Conservation (phyloP, 1,140 invertebrate species). For the Spodoptera frugiperda region DNA sequence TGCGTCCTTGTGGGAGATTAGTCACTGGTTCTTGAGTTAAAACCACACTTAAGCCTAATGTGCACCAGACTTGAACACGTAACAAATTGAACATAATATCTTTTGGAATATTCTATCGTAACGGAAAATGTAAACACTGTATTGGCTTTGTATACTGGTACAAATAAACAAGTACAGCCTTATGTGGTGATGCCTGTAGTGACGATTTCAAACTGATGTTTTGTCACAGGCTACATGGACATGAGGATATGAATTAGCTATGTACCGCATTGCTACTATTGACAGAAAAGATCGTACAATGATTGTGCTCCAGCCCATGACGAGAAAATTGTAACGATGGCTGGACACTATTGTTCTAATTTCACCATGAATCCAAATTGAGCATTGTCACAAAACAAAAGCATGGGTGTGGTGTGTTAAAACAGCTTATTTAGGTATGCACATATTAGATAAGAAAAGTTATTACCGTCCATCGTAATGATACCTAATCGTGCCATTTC, state of each 20-base stretch:
- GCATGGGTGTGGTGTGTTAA: background rate
- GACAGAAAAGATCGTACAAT: constrained; percentile 76
- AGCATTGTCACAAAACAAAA: background rate
- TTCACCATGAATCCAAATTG: constrained; percentile 58
- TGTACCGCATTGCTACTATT: constrained; percentile 54
- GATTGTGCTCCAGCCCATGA: constrained; percentile 75
- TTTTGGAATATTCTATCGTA: background rate
- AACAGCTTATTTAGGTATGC: too few relatives aligned
- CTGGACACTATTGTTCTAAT: constrained; percentile 73
- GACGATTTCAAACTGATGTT: constrained; percentile 54
- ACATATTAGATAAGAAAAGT: too few relatives aligned
- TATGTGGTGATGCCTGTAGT: constrained; percentile 5
- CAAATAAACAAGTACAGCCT: too few relatives aligned
- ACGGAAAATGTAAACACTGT: too few relatives aligned
- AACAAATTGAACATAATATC: constrained; percentile 31
- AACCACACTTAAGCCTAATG: constrained; percentile 48
- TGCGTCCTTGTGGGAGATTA: constrained; percentile 76
- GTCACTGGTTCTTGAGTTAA: constrained; percentile 73
- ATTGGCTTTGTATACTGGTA: too few relatives aligned
- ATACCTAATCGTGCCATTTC: too few relatives aligned
- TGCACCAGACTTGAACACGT: background rate
- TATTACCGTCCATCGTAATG: too few relatives aligned
- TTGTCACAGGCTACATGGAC: constrained; percentile 46
- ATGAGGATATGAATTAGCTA: background rate
- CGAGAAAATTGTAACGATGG: constrained; percentile 69